Percentiles rank a stretch among this genome's conserved stretches.
These are phyloP conservation scores for Gymnothorax reevesii DNA, from an alignment of 2,797 vertebrate species.

Conservation along the genomic window DNA sequence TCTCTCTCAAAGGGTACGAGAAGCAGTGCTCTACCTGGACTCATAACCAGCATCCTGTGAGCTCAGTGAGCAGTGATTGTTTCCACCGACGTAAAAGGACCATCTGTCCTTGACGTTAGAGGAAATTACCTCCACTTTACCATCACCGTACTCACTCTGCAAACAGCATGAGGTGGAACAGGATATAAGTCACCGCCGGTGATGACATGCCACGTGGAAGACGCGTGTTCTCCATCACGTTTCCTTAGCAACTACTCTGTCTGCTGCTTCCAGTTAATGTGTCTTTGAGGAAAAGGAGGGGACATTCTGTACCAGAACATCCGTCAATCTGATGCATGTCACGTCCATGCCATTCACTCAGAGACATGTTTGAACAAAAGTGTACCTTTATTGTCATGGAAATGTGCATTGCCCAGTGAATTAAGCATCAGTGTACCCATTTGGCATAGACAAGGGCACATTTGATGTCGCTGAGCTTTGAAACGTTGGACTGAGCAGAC, in stretches of 20 bases:
- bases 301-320: slow-evolving; percentile 44
- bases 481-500: too few species aligned
- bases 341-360: not conserved
- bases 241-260: slow-evolving; percentile 63
- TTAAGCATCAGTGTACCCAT: not conserved
- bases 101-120: not conserved
- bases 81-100: not conserved
- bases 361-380: not conserved
- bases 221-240: slow-evolving; percentile 42
- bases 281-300: slow-evolving; percentile 54
- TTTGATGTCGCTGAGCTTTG: not conserved
- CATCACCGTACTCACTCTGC: not conserved
- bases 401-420: not conserved
- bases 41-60: not conserved
- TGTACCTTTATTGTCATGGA: not conserved
- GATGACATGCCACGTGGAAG: slow-evolving; percentile 60
- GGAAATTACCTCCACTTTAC: not conserved
- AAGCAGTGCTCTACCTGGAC: not conserved
- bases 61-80: not conserved
- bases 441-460: not conserved
- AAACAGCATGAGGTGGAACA: slow-evolving; percentile 38
- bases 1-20: not conserved
- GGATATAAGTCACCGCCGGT: slow-evolving; percentile 54
- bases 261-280: slow-evolving; percentile 60
- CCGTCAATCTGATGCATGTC: not conserved